Evolutionary conservation across 2,888 invertebrate genomes (phyloP).

Genomic region (Panorpa germanica): DNA sequence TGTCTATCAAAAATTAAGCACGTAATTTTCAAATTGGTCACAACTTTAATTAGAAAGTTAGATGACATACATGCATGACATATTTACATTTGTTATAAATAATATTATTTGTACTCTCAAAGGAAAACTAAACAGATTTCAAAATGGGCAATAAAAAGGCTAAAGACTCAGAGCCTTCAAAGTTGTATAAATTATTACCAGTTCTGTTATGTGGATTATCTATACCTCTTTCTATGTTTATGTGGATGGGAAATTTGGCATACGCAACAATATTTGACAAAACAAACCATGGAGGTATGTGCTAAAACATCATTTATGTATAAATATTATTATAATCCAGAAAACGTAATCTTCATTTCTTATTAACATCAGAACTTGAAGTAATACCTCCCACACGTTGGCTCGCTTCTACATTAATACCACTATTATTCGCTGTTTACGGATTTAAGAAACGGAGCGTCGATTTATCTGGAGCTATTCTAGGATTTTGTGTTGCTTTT

Average conservation of each 20-base stretch:
- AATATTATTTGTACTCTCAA: no score
- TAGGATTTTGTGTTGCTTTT: slow-evolving; percentile 56
- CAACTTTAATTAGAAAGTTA: no score
- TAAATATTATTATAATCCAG: slow-evolving; percentile 4
- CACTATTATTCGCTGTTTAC: slow-evolving; percentile 42
- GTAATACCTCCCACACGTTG: slow-evolving; percentile 45
- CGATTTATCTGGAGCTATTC: slow-evolving; percentile 45
- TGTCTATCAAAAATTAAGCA: no score
- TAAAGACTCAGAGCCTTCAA: no score
- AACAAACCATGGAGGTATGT: slow-evolving; percentile 33
- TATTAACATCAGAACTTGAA: slow-evolving; percentile 28
- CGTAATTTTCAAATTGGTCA: no score
- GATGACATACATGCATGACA: no score
- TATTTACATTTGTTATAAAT: no score
- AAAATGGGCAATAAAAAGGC: no score
- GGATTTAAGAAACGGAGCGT: slow-evolving; percentile 50
- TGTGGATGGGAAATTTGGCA: slow-evolving; percentile 56
- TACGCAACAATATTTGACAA: slow-evolving; percentile 36
- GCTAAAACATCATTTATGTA: background rate
- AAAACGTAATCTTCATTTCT: slow-evolving; percentile 17
- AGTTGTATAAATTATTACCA: slow-evolving; percentile 27
- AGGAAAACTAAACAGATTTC: no score
- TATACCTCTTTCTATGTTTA: slow-evolving; percentile 54
- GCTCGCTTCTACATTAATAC: slow-evolving; percentile 41
- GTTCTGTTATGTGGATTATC: slow-evolving; percentile 44